Evolutionary conservation across 2,888 invertebrate species (phyloP).

Genomic region (Drosophila rubida): DNA sequence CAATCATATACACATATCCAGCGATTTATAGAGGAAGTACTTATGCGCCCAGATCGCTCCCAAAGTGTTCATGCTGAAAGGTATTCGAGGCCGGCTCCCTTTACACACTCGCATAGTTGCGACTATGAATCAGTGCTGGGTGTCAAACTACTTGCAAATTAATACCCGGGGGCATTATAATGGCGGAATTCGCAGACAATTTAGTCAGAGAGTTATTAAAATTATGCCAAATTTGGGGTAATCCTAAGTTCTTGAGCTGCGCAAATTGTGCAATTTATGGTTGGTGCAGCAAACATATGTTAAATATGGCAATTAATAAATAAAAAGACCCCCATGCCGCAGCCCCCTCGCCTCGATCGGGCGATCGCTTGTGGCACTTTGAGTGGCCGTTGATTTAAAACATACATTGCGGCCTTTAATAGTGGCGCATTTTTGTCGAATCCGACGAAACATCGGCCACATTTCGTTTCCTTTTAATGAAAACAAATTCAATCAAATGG

Average conservation of each 20-base stretch:
- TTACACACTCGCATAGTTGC: conserved; percentile 19
- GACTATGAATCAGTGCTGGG: conserved; percentile 24
- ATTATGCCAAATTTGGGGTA: too few species aligned
- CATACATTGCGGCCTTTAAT: conserved; percentile 69
- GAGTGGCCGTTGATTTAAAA: conserved; percentile 72
- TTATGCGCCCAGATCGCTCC: conserved; percentile 15
- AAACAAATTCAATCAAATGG: conserved; percentile 67
- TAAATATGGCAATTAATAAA: conserved; percentile 74
- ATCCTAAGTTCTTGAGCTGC: conserved; percentile 17
- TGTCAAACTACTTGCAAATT: conserved; percentile 12
- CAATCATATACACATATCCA: conserved; percentile 29
- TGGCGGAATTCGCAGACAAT: not conserved
- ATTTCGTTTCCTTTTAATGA: conserved; percentile 74
- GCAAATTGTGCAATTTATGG: conserved; percentile 30
- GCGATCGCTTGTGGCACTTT: conserved; percentile 16
- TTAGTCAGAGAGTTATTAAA: too few species aligned
- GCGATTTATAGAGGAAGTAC: conserved; percentile 30
- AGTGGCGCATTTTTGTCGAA: conserved; percentile 61
- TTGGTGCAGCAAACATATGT: conserved; percentile 41
- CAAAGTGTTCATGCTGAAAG: conserved; percentile 52
- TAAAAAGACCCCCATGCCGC: conserved; percentile 66
- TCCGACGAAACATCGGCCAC: conserved; percentile 56
- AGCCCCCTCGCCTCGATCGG: not conserved
- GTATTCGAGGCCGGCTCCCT: conserved; percentile 36
- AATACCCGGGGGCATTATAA: not conserved